Percentiles rank a stretch among this genome's conserved stretches.
These are phyloP conservation scores for Caenorhabditis brenneri DNA, from an alignment of 1,140 invertebrate genomes.

Conservation along the genomic window DNA sequence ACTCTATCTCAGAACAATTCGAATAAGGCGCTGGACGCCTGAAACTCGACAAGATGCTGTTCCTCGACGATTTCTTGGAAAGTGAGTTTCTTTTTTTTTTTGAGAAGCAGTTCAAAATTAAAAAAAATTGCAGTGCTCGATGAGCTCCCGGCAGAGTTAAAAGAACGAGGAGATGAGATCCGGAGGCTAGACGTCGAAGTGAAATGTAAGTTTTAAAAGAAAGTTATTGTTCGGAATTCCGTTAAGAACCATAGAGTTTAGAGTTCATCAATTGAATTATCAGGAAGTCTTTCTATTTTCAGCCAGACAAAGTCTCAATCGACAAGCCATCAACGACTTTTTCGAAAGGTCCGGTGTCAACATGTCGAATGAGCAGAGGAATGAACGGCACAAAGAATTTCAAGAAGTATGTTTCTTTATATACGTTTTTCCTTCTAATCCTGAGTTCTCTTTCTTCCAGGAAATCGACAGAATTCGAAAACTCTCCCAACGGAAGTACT, in stretches of 20 bases:
- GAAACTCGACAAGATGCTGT: constrained; percentile 44
- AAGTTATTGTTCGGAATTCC: not conserved
- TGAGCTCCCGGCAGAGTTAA: constrained; percentile 46
- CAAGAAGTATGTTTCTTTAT: too few relatives aligned
- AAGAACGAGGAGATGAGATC: constrained; percentile 48
- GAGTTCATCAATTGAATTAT: too few relatives aligned
- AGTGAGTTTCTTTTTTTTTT: constrained; percentile 54
- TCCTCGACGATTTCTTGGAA: constrained; percentile 57
- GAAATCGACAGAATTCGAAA: not conserved
- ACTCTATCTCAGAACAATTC: not conserved
- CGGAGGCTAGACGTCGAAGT: constrained; percentile 46
- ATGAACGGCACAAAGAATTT: not conserved
- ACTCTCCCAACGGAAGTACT: constrained; percentile 22
- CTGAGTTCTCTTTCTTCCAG: too few relatives aligned
- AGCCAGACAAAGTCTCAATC: constrained; percentile 5
- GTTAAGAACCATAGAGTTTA: too few relatives aligned
- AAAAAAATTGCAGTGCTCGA: constrained; percentile 47
- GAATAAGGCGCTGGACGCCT: not conserved
- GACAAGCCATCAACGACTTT: constrained; percentile 36
- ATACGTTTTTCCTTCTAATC: too few relatives aligned
- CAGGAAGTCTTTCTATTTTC: too few relatives aligned
- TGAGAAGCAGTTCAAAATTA: not conserved
- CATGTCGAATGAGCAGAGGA: constrained; percentile 36
- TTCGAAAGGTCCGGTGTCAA: constrained; percentile 11
- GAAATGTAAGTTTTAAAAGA: constrained; percentile 33